These are phyloP conservation scores for Homarus gammarus DNA, from an alignment of 2,888 invertebrate species.

Conservation along the genomic window DNA sequence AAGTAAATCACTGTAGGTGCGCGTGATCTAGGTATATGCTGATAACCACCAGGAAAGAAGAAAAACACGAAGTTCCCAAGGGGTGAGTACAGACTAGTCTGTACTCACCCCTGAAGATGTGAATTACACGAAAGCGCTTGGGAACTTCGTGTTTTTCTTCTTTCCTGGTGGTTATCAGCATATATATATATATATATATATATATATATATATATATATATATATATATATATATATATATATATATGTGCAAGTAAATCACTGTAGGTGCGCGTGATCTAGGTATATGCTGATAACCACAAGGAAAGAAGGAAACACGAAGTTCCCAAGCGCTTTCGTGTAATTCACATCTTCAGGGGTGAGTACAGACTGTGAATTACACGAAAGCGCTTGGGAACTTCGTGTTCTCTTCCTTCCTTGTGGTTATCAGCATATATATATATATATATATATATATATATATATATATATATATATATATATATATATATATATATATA, in stretches of 20 bases:
- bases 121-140: too few species aligned
- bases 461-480: slow-evolving; percentile 18
- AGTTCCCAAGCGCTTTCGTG: background rate
- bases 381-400: background rate
- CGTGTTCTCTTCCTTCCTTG: background rate
- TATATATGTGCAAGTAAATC: background rate
- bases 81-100: too few species aligned
- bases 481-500: background rate
- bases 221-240: slow-evolving; percentile 27
- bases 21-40: too few species aligned
- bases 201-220: slow-evolving; percentile 15
- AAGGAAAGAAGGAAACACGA: background rate
- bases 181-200: slow-evolving; percentile 10
- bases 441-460: slow-evolving; percentile 8
- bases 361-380: background rate
- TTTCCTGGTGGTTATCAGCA: too few species aligned
- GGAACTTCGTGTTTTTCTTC: too few species aligned
- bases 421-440: slow-evolving; percentile 4
- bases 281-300: slow-evolving; percentile 5
- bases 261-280: slow-evolving; percentile 14
- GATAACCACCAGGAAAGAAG: too few species aligned
- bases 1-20: too few species aligned
- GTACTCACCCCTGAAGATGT: too few species aligned
- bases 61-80: too few species aligned
- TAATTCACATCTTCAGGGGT: background rate